A percentile compares a stretch with the other conserved stretches of the same genome.
These are phyloP conservation scores for Copidosoma floridanum DNA, from an alignment of 1,140 invertebrate genomes.

Conservation along the genomic window DNA sequence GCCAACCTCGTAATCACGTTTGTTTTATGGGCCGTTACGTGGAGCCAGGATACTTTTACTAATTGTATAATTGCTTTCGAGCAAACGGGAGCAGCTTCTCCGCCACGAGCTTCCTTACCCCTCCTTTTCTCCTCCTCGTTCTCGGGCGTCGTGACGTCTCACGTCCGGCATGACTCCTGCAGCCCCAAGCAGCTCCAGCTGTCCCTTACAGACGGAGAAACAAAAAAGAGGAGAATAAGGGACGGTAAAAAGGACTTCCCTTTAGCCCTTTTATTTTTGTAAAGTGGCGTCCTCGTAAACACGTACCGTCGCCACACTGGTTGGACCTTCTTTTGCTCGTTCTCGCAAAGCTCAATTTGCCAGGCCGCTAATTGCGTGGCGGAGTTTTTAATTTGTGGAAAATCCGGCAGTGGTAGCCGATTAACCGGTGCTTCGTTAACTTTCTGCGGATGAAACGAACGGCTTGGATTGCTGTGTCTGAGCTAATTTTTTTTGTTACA, in stretches of 20 bases:
- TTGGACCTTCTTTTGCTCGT: no score
- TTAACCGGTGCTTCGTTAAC: conserved; percentile 27
- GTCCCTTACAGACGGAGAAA: background rate
- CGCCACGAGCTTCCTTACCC: no score
- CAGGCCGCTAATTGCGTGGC: conserved; percentile 43
- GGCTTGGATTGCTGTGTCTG: no score
- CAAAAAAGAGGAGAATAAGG: conserved; percentile 31
- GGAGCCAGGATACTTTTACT: conserved; percentile 54
- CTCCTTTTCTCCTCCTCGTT: conserved; percentile 19
- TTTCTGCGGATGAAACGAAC: conserved; percentile 4
- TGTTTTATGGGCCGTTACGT: conserved; percentile 54
- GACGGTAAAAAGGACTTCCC: no score
- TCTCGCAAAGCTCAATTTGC: conserved; percentile 35
- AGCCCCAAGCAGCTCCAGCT: conserved; percentile 23
- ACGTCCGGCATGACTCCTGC: conserved; percentile 34
- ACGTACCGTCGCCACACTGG: conserved; percentile 21
- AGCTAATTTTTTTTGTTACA: no score
- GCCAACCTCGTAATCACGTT: conserved; percentile 47
- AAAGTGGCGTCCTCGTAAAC: conserved; percentile 31
- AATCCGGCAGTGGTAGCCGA: conserved; percentile 24
- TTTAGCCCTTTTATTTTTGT: no score
- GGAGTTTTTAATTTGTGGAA: conserved; percentile 48
- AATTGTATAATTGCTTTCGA: conserved; percentile 56
- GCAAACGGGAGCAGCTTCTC: background rate
- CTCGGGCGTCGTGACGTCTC: conserved; percentile 41